Conservation (phyloP, 64 coral and sea anemone genomes). For the Hydrozoanthus tunicans region DNA sequence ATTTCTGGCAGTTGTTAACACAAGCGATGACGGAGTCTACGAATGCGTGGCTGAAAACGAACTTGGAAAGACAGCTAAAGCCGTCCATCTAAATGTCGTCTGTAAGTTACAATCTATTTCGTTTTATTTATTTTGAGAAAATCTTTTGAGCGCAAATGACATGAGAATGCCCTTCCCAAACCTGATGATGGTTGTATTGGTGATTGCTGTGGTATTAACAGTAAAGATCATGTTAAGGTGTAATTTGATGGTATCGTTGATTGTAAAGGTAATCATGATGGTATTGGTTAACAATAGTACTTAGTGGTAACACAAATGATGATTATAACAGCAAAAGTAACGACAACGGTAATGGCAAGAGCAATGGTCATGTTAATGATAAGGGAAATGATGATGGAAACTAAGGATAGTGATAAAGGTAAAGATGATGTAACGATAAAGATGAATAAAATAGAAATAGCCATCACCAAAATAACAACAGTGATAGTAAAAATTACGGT, state of each 20-base stretch:
- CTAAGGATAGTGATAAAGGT: too few species aligned
- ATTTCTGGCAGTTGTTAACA: background rate
- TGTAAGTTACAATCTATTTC: constrained; percentile 1
- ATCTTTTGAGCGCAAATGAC: background rate
- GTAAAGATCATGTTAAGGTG: too few species aligned
- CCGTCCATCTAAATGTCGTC: constrained; percentile 14
- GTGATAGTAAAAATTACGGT: background rate
- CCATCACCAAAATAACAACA: background rate
- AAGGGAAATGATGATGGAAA: too few species aligned
- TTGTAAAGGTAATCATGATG: background rate
- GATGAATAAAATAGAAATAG: too few species aligned
- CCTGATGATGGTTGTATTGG: background rate
- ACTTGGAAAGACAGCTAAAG: background rate
- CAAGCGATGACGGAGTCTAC: background rate
- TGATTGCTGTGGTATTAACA: too few species aligned
- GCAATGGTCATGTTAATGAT: too few species aligned
- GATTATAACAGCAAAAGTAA: background rate
- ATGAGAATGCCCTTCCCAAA: background rate
- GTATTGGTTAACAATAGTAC: background rate
- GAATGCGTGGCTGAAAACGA: constrained; percentile 8
- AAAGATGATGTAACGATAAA: too few species aligned
- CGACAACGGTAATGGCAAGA: background rate
- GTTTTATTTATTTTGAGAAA: background rate
- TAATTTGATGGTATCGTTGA: too few species aligned
- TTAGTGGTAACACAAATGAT: background rate